Base-by-base conservation (phyloP, 2,113 vertebrate species). In the Dendropsophus ebraccatus region DNA sequence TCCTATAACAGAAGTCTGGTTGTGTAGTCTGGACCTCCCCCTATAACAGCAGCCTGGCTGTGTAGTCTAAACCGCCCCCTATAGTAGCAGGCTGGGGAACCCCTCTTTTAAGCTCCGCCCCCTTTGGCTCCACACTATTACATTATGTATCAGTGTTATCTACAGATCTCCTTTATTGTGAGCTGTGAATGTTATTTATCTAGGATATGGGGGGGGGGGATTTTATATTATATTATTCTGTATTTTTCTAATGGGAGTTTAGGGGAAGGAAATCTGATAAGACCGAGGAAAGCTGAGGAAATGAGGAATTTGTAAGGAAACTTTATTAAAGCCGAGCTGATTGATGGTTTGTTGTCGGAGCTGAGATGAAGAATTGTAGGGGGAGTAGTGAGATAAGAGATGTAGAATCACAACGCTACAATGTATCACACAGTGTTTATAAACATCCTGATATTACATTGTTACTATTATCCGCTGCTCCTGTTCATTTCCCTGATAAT, bases 191-290 rank as follows among this genome's bases (percentile, higher is more conserved):
- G 13, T 60, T 60, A 8, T 60, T n/a, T 25, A 25, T 60, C 1
- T 60, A 54, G 21, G 23, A n/a, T n/a, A 60, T 10, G n/a, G n/a
- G 14, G 35, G 37, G 21, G 2, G 23, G 8, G 41, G 37, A 37
- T 32, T 67, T 2, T 16, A 23, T 72, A 41, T 45, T 41, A 21
- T 35, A 73, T 45, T 23, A 30, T 28, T 78, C 75, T 56, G 3
- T 78, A 77, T 77, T 77, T 77, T 77, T 56, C 28, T 77, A 35
- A 28, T 74, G 72, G 72, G 72, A 74, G 72, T 45, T 74, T 47
- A 1, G 28, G n/a, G 72, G 45, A 74, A 74, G 72, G 72, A 74
- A 74, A 47, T 74, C 72, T 74, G 72, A 47, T 45, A 49, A 49
- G 23, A 74, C 37, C 0, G 45, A 49, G 35, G 1, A 47, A 49